Base-by-base conservation (phyloP, 1,140 invertebrate species). In the Ylistrum balloti region DNA sequence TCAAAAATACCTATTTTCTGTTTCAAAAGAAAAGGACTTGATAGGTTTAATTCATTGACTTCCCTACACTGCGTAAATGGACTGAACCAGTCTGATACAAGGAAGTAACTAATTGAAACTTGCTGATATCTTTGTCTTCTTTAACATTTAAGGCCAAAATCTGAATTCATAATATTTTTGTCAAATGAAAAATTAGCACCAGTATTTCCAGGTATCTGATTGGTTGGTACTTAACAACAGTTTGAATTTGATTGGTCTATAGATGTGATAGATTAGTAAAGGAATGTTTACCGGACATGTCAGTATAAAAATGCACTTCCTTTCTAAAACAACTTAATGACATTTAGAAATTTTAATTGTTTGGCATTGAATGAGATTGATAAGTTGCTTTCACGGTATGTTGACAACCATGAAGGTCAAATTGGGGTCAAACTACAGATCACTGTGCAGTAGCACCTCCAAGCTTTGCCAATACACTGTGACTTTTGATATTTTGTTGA, bases 331-430 rank as follows among this genome's bases (percentile, higher is more conserved):
- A 9, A 74, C 2, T 28, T n/a, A 5, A 22, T 74, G 56, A n/a
- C 56, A 74, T 28, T 74, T 74, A 17, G n/a, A 74, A 74, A 74
- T 74, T 74, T 74, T n/a, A 74, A 74, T 74, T 28, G 56, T 28
- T 17, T 5, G 22, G 45, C 0, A 2, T 74, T 28, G 56, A 74
- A 11, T 13, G 5, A 28, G 28, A 74, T 74, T 74, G 56, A 74
- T n/a, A 1, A 74, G n/a, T n/a, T 74, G 9, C 41, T 17, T 38
- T 13, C 13, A 13, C 35, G 41, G 41, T 45, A 45, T 45, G 41
- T 45, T 45, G 41, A 17, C 41, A 17, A 45, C 41, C 17, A 15
- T 17, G 1, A 17, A 45, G 41, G 41, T 45, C 41, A 45, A 45
- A 45, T 17, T 45, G 7, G 41, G 7, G 41, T 45, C 41, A 13